These are phyloP conservation scores for Eonycteris spelaea DNA, from an alignment of 2,113 vertebrate species.

Conservation along the genomic window DNA sequence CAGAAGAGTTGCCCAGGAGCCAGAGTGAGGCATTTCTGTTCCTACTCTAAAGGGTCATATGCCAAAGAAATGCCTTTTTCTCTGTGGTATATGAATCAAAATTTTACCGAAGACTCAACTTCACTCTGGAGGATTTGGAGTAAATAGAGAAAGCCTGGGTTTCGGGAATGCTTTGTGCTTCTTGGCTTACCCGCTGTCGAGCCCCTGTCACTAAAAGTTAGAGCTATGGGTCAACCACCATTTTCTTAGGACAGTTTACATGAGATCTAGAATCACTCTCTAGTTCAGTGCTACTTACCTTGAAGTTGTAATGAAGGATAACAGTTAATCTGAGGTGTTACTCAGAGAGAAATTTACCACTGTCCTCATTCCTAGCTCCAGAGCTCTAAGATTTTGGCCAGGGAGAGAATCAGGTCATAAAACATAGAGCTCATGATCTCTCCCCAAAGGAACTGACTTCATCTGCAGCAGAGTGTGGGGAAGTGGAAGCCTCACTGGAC, in stretches of 20 bases:
- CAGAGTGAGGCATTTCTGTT: accelerated
- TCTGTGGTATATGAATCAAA: not conserved
- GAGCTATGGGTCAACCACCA: not conserved
- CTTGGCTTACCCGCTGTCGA: not conserved
- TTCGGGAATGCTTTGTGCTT: not conserved
- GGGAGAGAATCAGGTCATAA: not conserved
- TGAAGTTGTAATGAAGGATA: not conserved
- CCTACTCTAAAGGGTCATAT: not conserved
- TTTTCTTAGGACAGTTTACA: not conserved
- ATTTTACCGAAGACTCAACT: not conserved
- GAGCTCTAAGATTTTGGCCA: not conserved
- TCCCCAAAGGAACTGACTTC: not conserved
- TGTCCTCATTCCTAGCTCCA: not conserved
- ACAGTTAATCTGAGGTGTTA: not conserved
- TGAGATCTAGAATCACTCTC: not conserved
- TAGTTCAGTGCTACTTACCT: not conserved
- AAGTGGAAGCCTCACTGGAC: not conserved
- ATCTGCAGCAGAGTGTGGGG: not conserved
- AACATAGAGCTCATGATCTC: not conserved
- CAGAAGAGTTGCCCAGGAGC: not conserved
- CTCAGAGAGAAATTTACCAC: not conserved
- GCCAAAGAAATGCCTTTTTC: not conserved
- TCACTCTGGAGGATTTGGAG: not conserved
- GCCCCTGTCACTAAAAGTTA: not conserved
- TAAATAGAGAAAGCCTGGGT: not conserved